These are phyloP conservation scores for Homarus gammarus DNA, from an alignment of 2,888 invertebrate genomes.

Conservation along the genomic window DNA sequence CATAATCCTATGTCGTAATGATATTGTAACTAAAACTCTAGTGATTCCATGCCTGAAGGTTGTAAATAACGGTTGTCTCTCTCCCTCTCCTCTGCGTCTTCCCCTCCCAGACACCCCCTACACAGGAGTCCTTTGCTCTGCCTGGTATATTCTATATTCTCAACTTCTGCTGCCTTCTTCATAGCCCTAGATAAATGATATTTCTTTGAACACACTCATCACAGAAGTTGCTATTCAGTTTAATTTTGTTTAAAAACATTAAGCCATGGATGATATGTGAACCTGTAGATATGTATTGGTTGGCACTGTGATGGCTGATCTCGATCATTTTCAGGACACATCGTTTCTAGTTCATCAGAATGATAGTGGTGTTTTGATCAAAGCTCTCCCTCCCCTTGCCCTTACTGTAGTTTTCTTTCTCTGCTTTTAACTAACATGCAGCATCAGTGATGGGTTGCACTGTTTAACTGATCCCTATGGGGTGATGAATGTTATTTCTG, in stretches of 20 bases:
- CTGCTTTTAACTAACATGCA: slow-evolving; percentile 31
- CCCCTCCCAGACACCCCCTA: slow-evolving; percentile 23
- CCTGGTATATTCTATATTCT: slow-evolving; percentile 14
- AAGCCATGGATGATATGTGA: not conserved
- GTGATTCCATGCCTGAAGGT: slow-evolving; percentile 65
- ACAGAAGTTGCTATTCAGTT: slow-evolving; percentile 1
- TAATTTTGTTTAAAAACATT: not conserved
- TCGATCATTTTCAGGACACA: not conserved
- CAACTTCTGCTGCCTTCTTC: slow-evolving; percentile 26
- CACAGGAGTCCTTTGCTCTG: slow-evolving; percentile 14
- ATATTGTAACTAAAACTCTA: slow-evolving; percentile 28
- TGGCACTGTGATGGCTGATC: not conserved
- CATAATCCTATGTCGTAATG: slow-evolving; percentile 35
- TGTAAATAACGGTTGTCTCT: slow-evolving; percentile 69
- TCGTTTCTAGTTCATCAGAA: not conserved
- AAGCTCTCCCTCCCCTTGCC: not conserved
- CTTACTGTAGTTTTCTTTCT: slow-evolving; percentile 18
- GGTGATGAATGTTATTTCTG: slow-evolving; percentile 27
- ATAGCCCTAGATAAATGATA: slow-evolving; percentile 9
- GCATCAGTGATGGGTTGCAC: slow-evolving; percentile 26
- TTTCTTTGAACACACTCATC: slow-evolving; percentile 12
- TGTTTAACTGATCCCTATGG: slow-evolving; percentile 25
- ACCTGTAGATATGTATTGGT: not conserved
- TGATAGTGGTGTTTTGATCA: not conserved
- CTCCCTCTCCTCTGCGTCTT: slow-evolving; percentile 21